These are phyloP conservation scores for Plecturocebus donacophilus DNA, from an alignment of 2,113 vertebrate species.

Conservation along the genomic window DNA sequence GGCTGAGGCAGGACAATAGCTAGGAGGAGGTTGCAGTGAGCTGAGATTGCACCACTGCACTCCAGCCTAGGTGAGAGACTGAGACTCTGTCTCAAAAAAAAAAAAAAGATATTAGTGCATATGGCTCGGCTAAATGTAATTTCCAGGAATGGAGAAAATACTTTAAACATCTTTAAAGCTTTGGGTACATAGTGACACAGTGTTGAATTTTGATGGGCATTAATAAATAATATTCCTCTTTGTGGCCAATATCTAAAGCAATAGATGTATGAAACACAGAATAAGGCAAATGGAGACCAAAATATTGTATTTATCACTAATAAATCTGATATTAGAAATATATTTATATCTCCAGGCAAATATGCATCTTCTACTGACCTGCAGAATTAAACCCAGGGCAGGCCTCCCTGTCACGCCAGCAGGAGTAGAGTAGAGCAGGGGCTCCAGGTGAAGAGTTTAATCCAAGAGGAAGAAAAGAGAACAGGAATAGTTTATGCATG, in stretches of 20 bases:
- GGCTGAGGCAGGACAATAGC: no score
- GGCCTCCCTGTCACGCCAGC: not conserved
- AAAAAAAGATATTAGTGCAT: not conserved
- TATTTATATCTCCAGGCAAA: not conserved
- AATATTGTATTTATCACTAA: not conserved
- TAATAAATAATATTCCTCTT: not conserved
- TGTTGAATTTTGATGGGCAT: not conserved
- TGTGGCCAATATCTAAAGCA: not conserved
- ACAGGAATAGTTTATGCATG: not conserved
- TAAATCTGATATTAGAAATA: not conserved
- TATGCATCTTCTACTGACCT: not conserved
- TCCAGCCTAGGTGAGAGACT: no score
- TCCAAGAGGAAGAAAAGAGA: not conserved
- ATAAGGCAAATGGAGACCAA: not conserved
- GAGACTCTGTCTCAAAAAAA: no score
- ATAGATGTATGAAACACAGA: not conserved
- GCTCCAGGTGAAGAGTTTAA: not conserved
- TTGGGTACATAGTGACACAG: not conserved
- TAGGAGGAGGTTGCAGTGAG: no score
- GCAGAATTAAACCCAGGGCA: not conserved
- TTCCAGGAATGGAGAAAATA: constrained; percentile 12
- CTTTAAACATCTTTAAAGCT: constrained; percentile 19
- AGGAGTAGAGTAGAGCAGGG: not conserved
- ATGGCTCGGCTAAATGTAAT: constrained; percentile 1
- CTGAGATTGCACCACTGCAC: no score